Evolutionary conservation across 2,797 vertebrate species (phyloP).

Genomic region (Paramormyrops hopkinsi): DNA sequence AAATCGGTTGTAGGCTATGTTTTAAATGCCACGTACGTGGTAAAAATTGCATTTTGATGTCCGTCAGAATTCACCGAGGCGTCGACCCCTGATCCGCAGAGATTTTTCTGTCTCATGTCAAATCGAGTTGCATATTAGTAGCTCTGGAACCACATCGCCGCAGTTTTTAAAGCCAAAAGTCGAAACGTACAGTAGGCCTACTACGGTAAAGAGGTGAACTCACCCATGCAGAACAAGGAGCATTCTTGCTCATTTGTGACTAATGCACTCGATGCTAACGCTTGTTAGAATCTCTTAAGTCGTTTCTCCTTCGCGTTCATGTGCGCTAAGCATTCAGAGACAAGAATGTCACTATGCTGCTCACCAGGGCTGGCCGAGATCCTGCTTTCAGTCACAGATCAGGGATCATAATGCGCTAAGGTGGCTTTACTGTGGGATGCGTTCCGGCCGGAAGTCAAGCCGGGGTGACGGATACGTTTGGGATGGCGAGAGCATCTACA

Average conservation of each 20-base stretch:
- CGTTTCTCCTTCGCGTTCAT: background rate
- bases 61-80: background rate
- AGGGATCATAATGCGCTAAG: background rate
- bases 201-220: background rate
- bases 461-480: background rate
- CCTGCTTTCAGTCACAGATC: no score
- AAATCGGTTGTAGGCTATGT: background rate
- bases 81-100: background rate
- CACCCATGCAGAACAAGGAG: background rate
- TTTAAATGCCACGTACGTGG: background rate
- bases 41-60: background rate
- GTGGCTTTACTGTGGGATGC: background rate
- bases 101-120: background rate
- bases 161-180: background rate
- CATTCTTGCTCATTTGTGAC: background rate
- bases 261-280: background rate
- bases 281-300: background rate
- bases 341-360: background rate
- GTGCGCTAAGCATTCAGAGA: background rate
- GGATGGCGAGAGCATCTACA: background rate
- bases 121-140: background rate
- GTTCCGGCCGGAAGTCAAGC: background rate
- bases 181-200: background rate
- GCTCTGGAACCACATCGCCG: background rate
- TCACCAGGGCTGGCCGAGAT: background rate